Evolutionary conservation across 2,888 invertebrate genomes (phyloP).

Genomic region (Phanerotoma sp.): DNA sequence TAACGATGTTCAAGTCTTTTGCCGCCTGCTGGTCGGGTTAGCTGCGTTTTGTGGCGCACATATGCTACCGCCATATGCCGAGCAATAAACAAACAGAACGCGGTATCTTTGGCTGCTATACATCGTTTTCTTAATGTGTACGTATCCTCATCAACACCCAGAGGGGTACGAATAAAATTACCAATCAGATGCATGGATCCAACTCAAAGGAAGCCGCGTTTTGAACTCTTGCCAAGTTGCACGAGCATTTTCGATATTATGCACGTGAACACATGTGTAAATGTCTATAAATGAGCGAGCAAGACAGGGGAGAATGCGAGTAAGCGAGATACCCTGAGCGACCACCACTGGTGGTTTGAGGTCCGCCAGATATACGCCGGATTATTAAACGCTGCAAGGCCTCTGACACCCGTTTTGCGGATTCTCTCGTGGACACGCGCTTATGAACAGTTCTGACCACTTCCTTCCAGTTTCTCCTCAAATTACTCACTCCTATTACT

Average conservation of each 20-base stretch:
- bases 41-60: conserved; percentile 43
- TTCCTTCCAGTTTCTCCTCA: conserved; percentile 25
- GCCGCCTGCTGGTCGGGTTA: conserved; percentile 18
- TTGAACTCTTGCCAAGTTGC: background rate
- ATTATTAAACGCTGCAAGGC: conserved; percentile 53
- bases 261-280: background rate
- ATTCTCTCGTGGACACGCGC: conserved; percentile 43
- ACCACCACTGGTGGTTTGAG: conserved; percentile 53
- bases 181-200: background rate
- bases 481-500: background rate
- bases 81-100: conserved; percentile 52
- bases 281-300: background rate
- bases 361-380: conserved; percentile 52
- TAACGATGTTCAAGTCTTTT: conserved; percentile 20
- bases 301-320: conserved; percentile 15
- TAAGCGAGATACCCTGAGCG: conserved; percentile 31
- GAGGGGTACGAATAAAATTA: background rate
- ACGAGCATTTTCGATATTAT: background rate
- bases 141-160: conserved; percentile 17
- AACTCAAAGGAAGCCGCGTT: background rate
- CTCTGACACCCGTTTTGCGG: conserved; percentile 48
- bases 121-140: conserved; percentile 25
- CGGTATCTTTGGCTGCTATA: conserved; percentile 47
- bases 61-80: conserved; percentile 56
- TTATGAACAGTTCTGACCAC: conserved; percentile 19